Conservation (phyloP, 2,113 vertebrate species). For the Aythya baeri region DNA sequence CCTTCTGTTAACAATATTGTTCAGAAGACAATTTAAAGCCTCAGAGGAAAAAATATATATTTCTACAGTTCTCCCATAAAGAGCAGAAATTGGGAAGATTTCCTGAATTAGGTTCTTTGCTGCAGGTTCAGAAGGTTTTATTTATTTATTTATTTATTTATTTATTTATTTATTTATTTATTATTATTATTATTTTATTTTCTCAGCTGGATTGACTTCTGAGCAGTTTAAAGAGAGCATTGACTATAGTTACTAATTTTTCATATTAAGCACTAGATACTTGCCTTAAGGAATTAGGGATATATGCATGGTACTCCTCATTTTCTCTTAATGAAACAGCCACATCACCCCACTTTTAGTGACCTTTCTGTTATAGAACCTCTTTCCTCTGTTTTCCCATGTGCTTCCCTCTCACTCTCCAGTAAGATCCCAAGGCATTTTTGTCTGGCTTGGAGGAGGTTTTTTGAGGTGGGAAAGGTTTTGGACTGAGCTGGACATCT, state of each 20-base stretch:
- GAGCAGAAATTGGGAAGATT: conserved; percentile 15
- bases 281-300: background rate
- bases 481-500: background rate
- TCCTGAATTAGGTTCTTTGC: background rate
- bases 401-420: rapidly evolving
- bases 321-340: background rate
- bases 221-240: background rate
- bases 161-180: no score
- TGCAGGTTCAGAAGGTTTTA: background rate
- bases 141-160: no score
- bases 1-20: conserved; percentile 19
- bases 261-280: background rate
- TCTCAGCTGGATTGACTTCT: background rate
- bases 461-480: background rate
- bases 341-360: background rate
- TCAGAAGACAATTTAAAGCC: conserved; percentile 16
- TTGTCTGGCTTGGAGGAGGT: background rate
- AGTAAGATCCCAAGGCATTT: background rate
- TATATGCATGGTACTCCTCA: background rate
- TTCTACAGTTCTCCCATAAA: conserved; percentile 21
- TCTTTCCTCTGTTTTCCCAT: background rate
- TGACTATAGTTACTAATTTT: background rate
- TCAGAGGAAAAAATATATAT: background rate
- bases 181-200: background rate
- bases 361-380: background rate